Percentiles rank a stretch among this genome's conserved stretches.
phyloP scores from a whole-genome alignment of 2,888 invertebrate species.

The Disparrhopalites patrizii region DNA sequence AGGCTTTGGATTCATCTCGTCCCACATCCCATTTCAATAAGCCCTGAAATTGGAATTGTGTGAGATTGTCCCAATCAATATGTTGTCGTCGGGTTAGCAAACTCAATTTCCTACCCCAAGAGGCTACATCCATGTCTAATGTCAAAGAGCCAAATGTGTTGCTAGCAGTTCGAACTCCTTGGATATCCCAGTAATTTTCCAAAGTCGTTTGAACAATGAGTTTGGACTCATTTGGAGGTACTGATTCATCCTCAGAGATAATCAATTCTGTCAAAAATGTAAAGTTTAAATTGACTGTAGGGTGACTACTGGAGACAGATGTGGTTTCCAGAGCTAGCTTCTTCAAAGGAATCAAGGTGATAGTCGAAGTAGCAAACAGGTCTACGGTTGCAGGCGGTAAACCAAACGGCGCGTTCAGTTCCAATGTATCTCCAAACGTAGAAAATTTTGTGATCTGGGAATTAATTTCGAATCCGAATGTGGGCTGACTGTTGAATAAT shows the following conservation, averaged over 20 bases:
- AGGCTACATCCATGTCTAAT: background rate
- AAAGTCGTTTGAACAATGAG: background rate
- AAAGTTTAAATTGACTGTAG: constrained; percentile 6
- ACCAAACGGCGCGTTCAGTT: too few species aligned
- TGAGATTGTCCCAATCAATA: constrained; percentile 11
- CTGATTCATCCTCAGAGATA: background rate
- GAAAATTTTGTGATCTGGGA: background rate
- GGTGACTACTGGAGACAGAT: background rate
- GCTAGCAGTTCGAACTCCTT: background rate
- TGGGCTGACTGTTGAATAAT: background rate
- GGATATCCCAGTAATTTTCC: constrained; percentile 4
- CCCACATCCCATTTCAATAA: constrained; percentile 46
- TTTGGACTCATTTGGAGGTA: background rate
- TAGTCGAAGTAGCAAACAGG: background rate
- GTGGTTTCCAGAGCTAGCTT: constrained; percentile 1
- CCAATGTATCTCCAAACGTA: too few species aligned
- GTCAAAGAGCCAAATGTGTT: constrained; percentile 3
- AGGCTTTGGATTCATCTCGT: constrained; percentile 28
- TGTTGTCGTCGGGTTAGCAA: constrained; percentile 12
- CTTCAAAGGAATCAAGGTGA: constrained; percentile 1
- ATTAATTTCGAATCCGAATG: constrained; percentile 1
- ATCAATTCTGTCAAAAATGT: background rate
- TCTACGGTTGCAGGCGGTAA: background rate
- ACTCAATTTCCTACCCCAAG: background rate
- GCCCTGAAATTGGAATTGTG: constrained; percentile 31